Evolutionary conservation across 1,140 invertebrate species (phyloP).

Genomic region (Formica selysi): DNA sequence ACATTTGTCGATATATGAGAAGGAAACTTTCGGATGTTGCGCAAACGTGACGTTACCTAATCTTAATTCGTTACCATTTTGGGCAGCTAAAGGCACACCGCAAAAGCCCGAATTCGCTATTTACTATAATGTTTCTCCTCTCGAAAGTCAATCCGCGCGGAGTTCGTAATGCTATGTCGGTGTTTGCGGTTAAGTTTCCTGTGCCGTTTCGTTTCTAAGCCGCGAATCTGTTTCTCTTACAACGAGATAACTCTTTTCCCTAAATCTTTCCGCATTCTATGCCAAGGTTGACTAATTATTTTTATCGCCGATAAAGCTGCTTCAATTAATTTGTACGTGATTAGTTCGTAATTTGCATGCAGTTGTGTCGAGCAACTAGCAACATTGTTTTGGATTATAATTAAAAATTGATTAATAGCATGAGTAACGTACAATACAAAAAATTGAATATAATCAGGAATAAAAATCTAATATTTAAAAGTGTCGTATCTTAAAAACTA

Average conservation of each 20-base stretch:
- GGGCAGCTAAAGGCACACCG: slow-evolving; percentile 9
- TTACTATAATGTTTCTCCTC: slow-evolving; percentile 24
- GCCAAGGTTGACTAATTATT: slow-evolving; percentile 11
- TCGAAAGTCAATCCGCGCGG: slow-evolving; percentile 48
- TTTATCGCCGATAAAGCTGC: background rate
- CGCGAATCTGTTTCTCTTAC: slow-evolving; percentile 47
- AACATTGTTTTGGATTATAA: background rate
- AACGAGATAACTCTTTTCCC: slow-evolving; percentile 12
- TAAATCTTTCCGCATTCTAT: slow-evolving; percentile 26
- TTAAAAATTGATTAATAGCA: background rate
- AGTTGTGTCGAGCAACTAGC: too few species aligned
- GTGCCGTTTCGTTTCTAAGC: slow-evolving; percentile 33
- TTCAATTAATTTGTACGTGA: slow-evolving; percentile 21
- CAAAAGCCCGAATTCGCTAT: slow-evolving; percentile 48
- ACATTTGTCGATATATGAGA: background rate
- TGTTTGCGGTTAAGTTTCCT: slow-evolving; percentile 45
- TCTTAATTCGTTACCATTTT: slow-evolving; percentile 50
- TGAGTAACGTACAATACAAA: too few species aligned
- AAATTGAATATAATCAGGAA: too few species aligned
- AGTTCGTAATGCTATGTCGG: slow-evolving; percentile 59
- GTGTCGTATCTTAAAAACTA: too few species aligned
- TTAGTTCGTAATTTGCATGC: background rate
- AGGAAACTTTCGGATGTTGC: background rate
- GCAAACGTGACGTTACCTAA: background rate
- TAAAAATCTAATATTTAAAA: too few species aligned